These are phyloP conservation scores for Drosophila trichaetosa DNA, from an alignment of 2,888 invertebrate species.

Conservation along the genomic window DNA sequence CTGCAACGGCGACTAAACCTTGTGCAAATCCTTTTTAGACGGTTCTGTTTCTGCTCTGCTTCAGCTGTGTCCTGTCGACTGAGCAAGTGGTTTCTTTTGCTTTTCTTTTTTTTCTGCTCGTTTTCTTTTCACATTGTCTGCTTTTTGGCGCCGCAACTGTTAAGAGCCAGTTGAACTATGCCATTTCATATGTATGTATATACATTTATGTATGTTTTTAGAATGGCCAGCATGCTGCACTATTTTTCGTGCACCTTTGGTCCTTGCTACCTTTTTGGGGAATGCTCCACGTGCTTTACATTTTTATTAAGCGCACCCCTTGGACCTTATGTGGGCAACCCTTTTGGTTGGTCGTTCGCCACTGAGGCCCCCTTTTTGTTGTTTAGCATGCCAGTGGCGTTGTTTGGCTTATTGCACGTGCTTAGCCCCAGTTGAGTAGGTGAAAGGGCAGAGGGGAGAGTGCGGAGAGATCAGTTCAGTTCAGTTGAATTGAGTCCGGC, in stretches of 20 bases:
- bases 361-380: constrained; percentile 37
- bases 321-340: constrained; percentile 51
- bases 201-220: not conserved
- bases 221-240: constrained; percentile 63
- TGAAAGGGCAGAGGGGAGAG: constrained; percentile 1
- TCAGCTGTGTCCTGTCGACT: constrained; percentile 42
- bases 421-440: constrained; percentile 57
- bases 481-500: constrained; percentile 26
- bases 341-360: constrained; percentile 57
- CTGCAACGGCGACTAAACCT: constrained; percentile 77
- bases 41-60: constrained; percentile 22
- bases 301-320: constrained; percentile 79
- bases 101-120: constrained; percentile 14
- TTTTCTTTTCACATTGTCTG: constrained; percentile 47
- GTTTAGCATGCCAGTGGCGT: constrained; percentile 81
- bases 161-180: constrained; percentile 82
- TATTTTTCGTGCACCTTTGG: constrained; percentile 71
- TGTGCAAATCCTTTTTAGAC: constrained; percentile 81
- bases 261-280: constrained; percentile 54
- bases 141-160: constrained; percentile 80
- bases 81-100: constrained; percentile 35
- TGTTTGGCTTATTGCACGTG: constrained; percentile 80
- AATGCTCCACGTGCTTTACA: constrained; percentile 80
- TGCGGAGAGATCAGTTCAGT: constrained; percentile 35
- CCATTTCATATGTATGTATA: constrained; percentile 63